Evolutionary conservation across 2,888 invertebrate species (phyloP).

Genomic region (Dicyrtomina minuta): DNA sequence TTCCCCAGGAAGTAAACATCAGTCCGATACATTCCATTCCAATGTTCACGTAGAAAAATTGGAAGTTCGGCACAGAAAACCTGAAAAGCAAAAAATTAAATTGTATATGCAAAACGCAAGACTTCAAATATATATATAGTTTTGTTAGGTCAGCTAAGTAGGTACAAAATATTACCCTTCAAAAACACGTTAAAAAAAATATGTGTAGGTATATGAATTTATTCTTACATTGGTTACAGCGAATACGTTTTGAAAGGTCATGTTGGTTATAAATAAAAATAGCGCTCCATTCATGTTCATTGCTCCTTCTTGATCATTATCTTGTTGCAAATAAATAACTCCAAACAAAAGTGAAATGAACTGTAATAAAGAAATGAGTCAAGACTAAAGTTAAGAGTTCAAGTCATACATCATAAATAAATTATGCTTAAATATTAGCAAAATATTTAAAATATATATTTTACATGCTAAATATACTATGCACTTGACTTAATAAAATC

Average conservation of each 20-base stretch:
- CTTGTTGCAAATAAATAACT: constrained; percentile 80
- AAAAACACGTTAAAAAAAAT: neutral
- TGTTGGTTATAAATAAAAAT: constrained; percentile 84
- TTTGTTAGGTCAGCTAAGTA: too few species aligned
- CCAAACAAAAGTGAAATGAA: constrained; percentile 85
- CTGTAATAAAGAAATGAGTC: constrained; percentile 59
- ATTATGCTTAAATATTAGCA: neutral
- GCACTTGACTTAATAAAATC: too few species aligned
- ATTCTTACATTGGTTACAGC: constrained; percentile 18
- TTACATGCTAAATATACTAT: too few species aligned
- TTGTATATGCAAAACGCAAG: neutral
- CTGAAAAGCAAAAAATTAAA: constrained; percentile 11
- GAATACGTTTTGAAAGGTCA: constrained; percentile 70
- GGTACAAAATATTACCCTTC: too few species aligned
- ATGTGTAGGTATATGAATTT: neutral
- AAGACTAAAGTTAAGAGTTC: neutral
- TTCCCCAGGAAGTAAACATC: constrained; percentile 90
- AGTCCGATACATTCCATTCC: constrained; percentile 85
- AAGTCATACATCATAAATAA: too few species aligned
- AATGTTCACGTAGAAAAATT: constrained; percentile 69
- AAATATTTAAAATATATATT: too few species aligned
- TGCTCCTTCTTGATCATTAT: constrained; percentile 80
- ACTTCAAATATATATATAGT: neutral
- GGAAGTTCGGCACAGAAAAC: constrained; percentile 22
- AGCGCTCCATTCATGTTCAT: constrained; percentile 92